Base-by-base conservation (phyloP, 2,888 invertebrate species). In the Andrena haemorrhoa region DNA sequence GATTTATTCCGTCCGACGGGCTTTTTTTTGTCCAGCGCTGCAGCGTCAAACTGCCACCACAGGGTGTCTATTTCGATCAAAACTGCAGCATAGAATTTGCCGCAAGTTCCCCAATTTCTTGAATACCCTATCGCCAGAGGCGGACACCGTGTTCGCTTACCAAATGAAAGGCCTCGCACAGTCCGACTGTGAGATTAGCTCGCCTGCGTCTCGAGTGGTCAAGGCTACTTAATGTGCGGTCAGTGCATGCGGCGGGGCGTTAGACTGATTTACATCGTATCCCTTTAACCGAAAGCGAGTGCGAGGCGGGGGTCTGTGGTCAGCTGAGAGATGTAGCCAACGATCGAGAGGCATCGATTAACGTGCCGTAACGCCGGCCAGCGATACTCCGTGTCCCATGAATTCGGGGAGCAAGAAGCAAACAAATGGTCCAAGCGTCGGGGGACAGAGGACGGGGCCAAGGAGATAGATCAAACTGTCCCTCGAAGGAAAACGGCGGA, bases 221-320 rank as follows among this genome's bases (percentile, higher is more conserved):
- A 82, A 84, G 92, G 87, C 89, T 90, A 93, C 93, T 93, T 93
- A 93, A 93, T 93, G 93, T 92, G 92, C 91, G 93, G 93, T 90
- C 86, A 83, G 88, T 88, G 87, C 87, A 89, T 88, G 91, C 87
- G 92, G 90, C 91, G 90, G 92, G 92, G 93, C 93, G 90, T 92
- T 86, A 89, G 93, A 91, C 93, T 93, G 93, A 93, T 93, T 94
- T 93, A 93, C 93, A 93, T 93, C 91, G 89, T 90, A 92, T 90
- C 91, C 90, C 91, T 91, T 91, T 88, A 89, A 56, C 91, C 88
- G 83, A 83, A 86, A 79, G 83, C 73, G 73, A 87, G 81, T 51
- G 71, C 80, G 86, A 71, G 79, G 75, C 69, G 75, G 87, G 83
- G 82, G 87, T 86, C 90, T 91, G 93, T 76, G 93, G 93, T 93